Conservation (phyloP, 1,140 invertebrate species). For the Harpegnathos saltator region DNA sequence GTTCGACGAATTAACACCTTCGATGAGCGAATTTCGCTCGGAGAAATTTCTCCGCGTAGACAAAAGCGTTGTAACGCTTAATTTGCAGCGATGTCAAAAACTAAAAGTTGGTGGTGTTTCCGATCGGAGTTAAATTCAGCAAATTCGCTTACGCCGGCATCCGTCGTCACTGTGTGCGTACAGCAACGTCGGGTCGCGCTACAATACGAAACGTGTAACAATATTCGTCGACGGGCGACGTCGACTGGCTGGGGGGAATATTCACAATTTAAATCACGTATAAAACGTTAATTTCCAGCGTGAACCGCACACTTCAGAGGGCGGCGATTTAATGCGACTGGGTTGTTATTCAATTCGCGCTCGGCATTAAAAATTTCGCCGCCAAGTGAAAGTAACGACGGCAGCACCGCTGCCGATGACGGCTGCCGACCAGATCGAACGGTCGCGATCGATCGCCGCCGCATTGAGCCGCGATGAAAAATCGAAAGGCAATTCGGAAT, state of each 20-base stretch:
- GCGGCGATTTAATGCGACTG: constrained; percentile 23
- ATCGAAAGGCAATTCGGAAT: constrained; percentile 27
- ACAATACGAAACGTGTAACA: constrained; percentile 1
- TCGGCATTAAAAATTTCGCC: constrained; percentile 43
- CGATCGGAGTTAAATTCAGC: constrained; percentile 7
- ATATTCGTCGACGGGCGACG: not conserved
- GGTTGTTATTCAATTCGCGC: constrained; percentile 27
- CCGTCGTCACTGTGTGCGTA: not conserved
- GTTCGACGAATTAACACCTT: constrained; percentile 2
- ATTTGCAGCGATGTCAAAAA: constrained; percentile 18
- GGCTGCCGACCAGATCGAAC: not conserved
- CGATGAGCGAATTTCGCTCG: not conserved
- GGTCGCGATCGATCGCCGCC: too few relatives aligned
- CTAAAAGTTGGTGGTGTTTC: constrained; percentile 19
- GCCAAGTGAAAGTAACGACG: not conserved
- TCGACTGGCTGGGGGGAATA: not conserved
- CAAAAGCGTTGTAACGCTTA: not conserved
- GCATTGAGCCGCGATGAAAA: constrained; percentile 20
- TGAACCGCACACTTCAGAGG: constrained; percentile 4
- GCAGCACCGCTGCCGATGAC: not conserved
- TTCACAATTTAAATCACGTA: constrained; percentile 34
- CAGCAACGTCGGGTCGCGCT: constrained; percentile 26
- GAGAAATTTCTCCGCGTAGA: not conserved
- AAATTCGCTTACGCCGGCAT: constrained; percentile 16
- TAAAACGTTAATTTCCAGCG: constrained; percentile 43